Evolutionary conservation across 2,797 vertebrate genomes (phyloP).

Genomic region (Poeciliopsis turneri): DNA sequence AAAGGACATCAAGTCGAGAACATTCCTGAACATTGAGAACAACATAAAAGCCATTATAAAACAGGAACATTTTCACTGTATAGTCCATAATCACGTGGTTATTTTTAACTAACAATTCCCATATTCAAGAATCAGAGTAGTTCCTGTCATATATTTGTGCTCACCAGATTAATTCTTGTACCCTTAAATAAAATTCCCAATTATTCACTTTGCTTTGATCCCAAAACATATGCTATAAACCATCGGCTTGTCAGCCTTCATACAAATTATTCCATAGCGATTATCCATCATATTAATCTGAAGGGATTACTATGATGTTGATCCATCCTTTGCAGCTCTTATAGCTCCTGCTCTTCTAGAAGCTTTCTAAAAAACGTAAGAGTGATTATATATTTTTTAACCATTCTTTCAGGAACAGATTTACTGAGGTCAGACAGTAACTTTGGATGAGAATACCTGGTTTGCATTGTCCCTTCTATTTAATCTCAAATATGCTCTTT

Average conservation of each 20-base stretch:
- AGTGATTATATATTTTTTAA: background rate
- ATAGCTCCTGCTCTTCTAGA: background rate
- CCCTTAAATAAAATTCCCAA: background rate
- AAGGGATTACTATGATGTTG: background rate
- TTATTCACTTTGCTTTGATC: background rate
- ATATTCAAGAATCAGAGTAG: background rate
- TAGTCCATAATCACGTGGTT: background rate
- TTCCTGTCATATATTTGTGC: background rate
- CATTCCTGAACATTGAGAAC: background rate
- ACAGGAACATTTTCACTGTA: background rate
- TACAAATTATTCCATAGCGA: background rate
- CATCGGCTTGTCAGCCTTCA: background rate
- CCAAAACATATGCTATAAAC: background rate
- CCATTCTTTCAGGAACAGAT: background rate
- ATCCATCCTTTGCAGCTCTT: background rate
- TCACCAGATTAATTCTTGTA: background rate
- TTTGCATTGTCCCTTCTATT: background rate
- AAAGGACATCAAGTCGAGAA: background rate
- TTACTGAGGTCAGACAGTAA: background rate
- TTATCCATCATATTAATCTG: background rate
- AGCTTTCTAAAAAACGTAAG: background rate
- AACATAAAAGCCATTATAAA: background rate
- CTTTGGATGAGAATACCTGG: background rate
- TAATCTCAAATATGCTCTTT: background rate
- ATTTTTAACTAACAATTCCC: background rate